phyloP scores from a whole-genome alignment of 92 coral and sea anemone species.

The Meandrina meandrites region DNA sequence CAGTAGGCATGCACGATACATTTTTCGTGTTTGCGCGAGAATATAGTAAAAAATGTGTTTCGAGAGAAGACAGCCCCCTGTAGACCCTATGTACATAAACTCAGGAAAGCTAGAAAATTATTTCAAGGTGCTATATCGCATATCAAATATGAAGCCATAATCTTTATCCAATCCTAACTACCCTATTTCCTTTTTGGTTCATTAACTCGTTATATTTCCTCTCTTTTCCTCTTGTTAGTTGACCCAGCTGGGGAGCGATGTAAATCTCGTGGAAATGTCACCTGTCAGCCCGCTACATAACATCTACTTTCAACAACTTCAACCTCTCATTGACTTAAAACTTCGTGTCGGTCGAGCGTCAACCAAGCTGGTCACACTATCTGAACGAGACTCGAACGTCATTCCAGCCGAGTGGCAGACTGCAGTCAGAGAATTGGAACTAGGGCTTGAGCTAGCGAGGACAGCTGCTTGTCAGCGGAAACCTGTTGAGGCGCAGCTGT shows the following conservation, averaged over 20 bases:
- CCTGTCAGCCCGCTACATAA: conserved; percentile 66
- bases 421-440: conserved; percentile 72
- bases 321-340: conserved; percentile 71
- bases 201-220: no score
- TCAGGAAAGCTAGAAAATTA: no score
- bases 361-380: conserved; percentile 29
- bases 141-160: no score
- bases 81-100: not conserved
- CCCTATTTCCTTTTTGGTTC: no score
- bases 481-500: conserved; percentile 81
- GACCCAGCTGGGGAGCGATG: conserved; percentile 73
- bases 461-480: conserved; percentile 63
- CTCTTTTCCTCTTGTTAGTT: conserved; percentile 46
- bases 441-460: conserved; percentile 68
- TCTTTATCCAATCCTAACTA: no score
- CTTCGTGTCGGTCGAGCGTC: conserved; percentile 75
- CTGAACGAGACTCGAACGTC: conserved; percentile 46
- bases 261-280: conserved; percentile 55
- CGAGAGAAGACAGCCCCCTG: not conserved
- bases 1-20: not conserved
- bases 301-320: conserved; percentile 74
- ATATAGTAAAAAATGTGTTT: not conserved
- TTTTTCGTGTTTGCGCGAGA: not conserved
- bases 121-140: no score
- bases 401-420: conserved; percentile 45